A percentile compares a stretch with the other conserved stretches of the same genome.
Conservation (phyloP, 2,113 vertebrate genomes). For the Paraplagusia blochii region DNA sequence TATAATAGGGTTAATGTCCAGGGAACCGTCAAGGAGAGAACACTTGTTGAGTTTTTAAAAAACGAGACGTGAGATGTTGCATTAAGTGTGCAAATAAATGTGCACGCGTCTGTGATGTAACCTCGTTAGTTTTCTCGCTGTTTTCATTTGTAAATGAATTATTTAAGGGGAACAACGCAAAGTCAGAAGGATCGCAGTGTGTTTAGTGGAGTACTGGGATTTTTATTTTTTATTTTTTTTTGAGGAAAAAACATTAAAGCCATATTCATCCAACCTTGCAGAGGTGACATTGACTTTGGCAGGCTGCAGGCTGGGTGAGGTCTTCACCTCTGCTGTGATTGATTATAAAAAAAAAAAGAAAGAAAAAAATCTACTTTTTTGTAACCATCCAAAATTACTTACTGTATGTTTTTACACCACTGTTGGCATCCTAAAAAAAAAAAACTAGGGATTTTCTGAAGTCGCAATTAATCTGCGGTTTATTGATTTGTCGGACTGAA, state of each 20-base stretch:
- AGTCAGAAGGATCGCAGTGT: constrained; percentile 30
- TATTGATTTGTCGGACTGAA: too few species aligned
- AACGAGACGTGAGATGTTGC: too few species aligned
- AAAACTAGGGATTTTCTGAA: too few species aligned
- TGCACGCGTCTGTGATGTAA: too few species aligned
- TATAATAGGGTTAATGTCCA: constrained; percentile 14
- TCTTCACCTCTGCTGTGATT: constrained; percentile 58
- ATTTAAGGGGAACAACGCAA: too few species aligned
- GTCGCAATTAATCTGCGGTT: too few species aligned
- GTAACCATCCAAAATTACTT: constrained; percentile 64
- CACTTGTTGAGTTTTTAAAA: too few species aligned
- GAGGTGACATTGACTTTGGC: constrained; percentile 66
- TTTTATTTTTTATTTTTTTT: too few species aligned
- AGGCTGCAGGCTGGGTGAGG: constrained; percentile 38
- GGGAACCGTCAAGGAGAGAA: constrained; percentile 29
- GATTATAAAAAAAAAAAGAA: constrained; percentile 59
- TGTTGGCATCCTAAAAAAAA: constrained; percentile 35
- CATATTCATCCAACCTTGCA: constrained; percentile 60
- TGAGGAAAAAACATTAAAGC: constrained; percentile 37
- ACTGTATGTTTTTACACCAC: constrained; percentile 64
- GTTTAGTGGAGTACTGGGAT: constrained; percentile 17
- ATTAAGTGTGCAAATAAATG: too few species aligned
- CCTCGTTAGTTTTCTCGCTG: too few species aligned
- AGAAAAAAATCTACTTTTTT: constrained; percentile 43
- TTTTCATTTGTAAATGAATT: too few species aligned